Evolutionary conservation across 2,113 vertebrate species (phyloP).

Genomic region (Rhinolophus sinicus): DNA sequence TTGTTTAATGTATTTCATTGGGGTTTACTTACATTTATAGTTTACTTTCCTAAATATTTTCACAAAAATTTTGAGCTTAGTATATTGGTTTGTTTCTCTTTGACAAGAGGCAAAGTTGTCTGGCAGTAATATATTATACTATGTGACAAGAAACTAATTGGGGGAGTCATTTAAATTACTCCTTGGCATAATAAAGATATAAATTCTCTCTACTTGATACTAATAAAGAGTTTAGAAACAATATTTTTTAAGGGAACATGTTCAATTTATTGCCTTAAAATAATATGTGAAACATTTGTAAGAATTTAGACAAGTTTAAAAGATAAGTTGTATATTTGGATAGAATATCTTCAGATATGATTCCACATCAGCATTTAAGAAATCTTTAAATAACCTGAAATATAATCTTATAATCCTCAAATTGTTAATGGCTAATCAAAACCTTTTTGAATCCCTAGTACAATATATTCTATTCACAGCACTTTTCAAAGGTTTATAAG

Average conservation of each 20-base stretch:
- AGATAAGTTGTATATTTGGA: conserved; percentile 28
- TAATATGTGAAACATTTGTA: conserved; percentile 35
- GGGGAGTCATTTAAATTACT: conserved; percentile 46
- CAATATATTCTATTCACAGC: not conserved
- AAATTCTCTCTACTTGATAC: conserved; percentile 19
- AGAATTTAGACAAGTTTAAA: conserved; percentile 51
- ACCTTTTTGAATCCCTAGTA: not conserved
- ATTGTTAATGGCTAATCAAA: conserved; percentile 57
- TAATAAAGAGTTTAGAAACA: conserved; percentile 50
- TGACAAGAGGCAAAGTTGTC: not conserved
- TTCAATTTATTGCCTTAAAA: conserved; percentile 36
- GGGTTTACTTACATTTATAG: conserved; percentile 26
- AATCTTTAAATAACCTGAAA: conserved; percentile 39
- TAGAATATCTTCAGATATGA: conserved; percentile 25
- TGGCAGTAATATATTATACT: not conserved
- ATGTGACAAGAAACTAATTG: conserved; percentile 32
- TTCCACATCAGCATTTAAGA: not conserved
- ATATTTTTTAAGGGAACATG: conserved; percentile 15
- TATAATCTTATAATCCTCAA: conserved; percentile 51
- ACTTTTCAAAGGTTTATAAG: conserved; percentile 45
- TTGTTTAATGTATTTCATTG: conserved; percentile 12
- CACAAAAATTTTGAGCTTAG: not conserved
- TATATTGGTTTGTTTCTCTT: conserved; percentile 26
- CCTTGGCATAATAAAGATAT: not conserved
- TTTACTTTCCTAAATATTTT: conserved; percentile 52